Evolutionary conservation across 2,888 invertebrate genomes (phyloP).

Genomic region (Bimastos eiseni): DNA sequence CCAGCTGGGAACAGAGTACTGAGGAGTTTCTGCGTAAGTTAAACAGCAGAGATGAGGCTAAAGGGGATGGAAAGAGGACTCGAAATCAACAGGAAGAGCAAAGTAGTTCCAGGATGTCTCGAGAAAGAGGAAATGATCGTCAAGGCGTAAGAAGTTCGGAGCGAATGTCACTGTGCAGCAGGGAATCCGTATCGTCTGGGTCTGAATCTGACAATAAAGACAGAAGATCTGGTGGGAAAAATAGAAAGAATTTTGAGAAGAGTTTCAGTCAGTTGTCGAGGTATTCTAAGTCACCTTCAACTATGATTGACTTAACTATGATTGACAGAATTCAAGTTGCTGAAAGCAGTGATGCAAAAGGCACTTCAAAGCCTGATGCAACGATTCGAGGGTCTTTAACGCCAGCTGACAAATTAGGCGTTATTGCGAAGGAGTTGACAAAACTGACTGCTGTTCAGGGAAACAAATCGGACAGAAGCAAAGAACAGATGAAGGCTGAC

Average conservation of each 20-base stretch:
- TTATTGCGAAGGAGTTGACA: not conserved
- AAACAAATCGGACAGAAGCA: not conserved
- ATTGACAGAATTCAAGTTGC: not conserved
- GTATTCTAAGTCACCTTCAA: constrained; percentile 18
- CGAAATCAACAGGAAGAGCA: not conserved
- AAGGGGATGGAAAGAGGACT: not conserved
- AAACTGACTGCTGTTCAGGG: not conserved
- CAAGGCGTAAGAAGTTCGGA: not conserved
- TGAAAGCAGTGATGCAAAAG: not conserved
- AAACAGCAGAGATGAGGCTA: not conserved
- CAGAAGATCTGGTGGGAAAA: not conserved
- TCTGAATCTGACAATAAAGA: not conserved
- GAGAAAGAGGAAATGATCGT: constrained; percentile 7
- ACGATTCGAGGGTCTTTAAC: constrained; percentile 15
- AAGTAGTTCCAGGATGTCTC: not conserved
- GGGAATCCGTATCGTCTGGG: not conserved
- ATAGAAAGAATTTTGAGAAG: not conserved
- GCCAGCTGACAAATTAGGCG: not conserved
- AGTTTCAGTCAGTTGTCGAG: not conserved
- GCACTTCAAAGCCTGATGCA: not conserved
- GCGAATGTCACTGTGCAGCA: not conserved
- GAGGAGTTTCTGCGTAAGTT: constrained; percentile 28
- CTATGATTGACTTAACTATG: not conserved
- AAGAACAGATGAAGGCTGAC: constrained; percentile 19
- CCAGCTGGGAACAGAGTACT: constrained; percentile 18